Conservation (phyloP, 1,140 invertebrate species). For the Cydia pomonella region DNA sequence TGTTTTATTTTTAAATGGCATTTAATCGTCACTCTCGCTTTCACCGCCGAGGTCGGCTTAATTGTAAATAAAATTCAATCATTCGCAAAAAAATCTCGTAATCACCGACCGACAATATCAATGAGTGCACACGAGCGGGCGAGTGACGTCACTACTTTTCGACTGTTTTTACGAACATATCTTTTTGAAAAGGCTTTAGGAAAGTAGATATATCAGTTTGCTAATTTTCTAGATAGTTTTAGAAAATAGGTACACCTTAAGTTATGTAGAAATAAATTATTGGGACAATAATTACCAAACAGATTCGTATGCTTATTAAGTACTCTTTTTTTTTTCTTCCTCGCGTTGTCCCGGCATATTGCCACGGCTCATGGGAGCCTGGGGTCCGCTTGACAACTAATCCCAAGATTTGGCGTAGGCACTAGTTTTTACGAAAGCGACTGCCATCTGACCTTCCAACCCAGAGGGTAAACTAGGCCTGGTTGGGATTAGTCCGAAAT, state of each 20-base stretch:
- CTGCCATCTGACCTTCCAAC: too few relatives aligned
- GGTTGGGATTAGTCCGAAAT: too few relatives aligned
- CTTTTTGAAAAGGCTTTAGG: neutral
- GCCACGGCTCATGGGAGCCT: too few relatives aligned
- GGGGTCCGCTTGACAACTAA: too few relatives aligned
- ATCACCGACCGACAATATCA: slow-evolving; percentile 76
- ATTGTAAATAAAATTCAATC: slow-evolving; percentile 81
- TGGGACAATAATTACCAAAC: too few relatives aligned
- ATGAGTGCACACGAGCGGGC: slow-evolving; percentile 51
- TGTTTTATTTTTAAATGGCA: slow-evolving; percentile 80
- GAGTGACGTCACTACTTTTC: slow-evolving; percentile 15
- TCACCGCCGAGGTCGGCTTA: slow-evolving; percentile 73
- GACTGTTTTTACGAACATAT: neutral
- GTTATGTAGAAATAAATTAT: neutral
- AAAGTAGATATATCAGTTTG: neutral
- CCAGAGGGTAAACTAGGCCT: too few relatives aligned
- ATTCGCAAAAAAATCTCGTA: slow-evolving; percentile 79
- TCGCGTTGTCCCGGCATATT: too few relatives aligned
- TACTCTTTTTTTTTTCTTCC: too few relatives aligned
- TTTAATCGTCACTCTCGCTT: slow-evolving; percentile 79
- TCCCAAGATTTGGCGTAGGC: too few relatives aligned
- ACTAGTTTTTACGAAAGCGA: too few relatives aligned
- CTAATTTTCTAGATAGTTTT: neutral
- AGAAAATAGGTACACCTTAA: neutral
- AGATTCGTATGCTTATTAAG: too few relatives aligned